These are phyloP conservation scores for Aurelia aurita complex sp. Pacific DNA, from an alignment of 30 jellyfish, hydroid and myxozoan genomes.

Conservation along the genomic window DNA sequence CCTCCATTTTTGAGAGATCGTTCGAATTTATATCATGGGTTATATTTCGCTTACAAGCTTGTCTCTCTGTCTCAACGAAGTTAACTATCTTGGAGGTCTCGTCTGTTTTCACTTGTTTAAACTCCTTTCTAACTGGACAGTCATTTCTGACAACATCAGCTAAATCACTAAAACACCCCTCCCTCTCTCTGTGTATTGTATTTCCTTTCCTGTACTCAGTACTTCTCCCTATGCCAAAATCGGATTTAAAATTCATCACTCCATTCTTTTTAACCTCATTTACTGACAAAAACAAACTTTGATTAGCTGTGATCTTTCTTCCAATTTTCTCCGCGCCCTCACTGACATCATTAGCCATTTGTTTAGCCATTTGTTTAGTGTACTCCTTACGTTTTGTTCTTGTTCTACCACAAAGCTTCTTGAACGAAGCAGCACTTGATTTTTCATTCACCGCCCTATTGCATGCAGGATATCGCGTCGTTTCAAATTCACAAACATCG, in stretches of 20 bases:
- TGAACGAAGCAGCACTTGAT: slow-evolving; percentile 21
- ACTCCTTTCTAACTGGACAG: too few species aligned
- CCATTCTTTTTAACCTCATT: not conserved
- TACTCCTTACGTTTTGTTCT: not conserved
- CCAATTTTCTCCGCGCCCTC: slow-evolving; percentile 44
- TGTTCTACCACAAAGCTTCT: not conserved
- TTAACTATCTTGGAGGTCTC: too few species aligned
- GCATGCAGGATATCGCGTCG: slow-evolving; percentile 59
- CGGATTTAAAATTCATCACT: slow-evolving; percentile 32
- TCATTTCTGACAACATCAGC: too few species aligned
- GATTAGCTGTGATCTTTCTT: not conserved
- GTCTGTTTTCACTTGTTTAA: too few species aligned
- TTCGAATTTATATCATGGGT: too few species aligned
- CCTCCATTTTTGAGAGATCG: too few species aligned
- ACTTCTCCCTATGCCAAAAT: slow-evolving; percentile 33
- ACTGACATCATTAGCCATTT: slow-evolving; percentile 19
- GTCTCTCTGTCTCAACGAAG: too few species aligned
- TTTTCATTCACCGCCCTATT: slow-evolving; percentile 9
- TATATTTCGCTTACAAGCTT: too few species aligned
- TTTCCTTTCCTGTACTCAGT: slow-evolving; percentile 1
- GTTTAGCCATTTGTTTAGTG: not conserved
- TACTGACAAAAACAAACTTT: slow-evolving; percentile 20
- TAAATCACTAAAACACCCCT: not conserved
- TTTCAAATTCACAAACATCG: slow-evolving; percentile 45
- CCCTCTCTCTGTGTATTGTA: not conserved